Conservation (phyloP, 53 echinoderm and acorn worm species). For the Holothuria scabra region DNA sequence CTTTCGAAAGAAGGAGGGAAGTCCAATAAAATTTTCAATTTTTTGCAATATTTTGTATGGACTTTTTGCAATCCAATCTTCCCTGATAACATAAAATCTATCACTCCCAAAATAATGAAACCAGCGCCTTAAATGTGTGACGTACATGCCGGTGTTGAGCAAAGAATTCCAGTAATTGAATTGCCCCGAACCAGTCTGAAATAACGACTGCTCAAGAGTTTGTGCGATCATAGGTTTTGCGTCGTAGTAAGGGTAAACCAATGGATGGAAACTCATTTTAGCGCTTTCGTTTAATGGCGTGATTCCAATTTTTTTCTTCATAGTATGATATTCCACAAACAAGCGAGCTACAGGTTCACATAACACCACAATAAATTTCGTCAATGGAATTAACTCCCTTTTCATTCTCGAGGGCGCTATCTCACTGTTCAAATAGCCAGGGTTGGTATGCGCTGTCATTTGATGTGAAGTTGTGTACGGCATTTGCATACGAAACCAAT, state of each 20-base stretch:
- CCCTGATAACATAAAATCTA: conserved; percentile 1
- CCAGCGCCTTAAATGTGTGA: conserved; percentile 17
- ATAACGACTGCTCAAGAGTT: conserved; percentile 1
- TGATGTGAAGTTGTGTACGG: conserved; percentile 1
- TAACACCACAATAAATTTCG: conserved; percentile 13
- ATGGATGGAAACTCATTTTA: neutral
- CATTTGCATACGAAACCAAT: conserved; percentile 1
- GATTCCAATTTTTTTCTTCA: neutral
- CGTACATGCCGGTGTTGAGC: conserved; percentile 16
- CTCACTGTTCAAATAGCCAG: neutral
- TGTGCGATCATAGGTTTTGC: neutral
- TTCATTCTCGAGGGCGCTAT: conserved; percentile 4
- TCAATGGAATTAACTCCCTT: conserved; percentile 7
- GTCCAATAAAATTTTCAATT: conserved; percentile 15
- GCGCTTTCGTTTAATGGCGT: neutral
- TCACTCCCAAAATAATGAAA: conserved; percentile 9
- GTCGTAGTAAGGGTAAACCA: conserved; percentile 23
- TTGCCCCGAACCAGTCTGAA: neutral
- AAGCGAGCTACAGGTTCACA: conserved; percentile 6
- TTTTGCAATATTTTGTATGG: conserved; percentile 1
- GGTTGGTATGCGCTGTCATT: neutral
- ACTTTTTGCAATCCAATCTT: neutral
- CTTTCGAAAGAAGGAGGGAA: conserved; percentile 11
- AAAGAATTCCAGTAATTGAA: conserved; percentile 2
- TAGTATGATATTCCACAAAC: neutral